Conservation (phyloP, 2,797 vertebrate species). For the Xerus rutilus region DNA sequence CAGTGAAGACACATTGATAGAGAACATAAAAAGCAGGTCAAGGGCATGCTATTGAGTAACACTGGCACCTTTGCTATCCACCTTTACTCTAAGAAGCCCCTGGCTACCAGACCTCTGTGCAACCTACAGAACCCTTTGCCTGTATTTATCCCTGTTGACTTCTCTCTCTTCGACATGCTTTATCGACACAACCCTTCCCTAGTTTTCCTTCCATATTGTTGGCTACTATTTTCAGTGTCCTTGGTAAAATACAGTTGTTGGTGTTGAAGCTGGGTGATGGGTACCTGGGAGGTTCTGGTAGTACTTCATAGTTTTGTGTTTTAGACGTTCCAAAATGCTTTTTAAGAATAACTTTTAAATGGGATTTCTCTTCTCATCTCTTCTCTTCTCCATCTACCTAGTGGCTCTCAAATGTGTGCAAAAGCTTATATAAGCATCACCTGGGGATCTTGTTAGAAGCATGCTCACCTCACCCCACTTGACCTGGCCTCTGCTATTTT, state of each 20-base stretch:
- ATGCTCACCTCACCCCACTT: background rate
- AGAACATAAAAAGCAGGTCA: background rate
- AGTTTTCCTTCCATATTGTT: background rate
- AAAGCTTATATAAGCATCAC: background rate
- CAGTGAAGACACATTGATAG: background rate
- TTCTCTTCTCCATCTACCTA: background rate
- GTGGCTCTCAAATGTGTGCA: background rate
- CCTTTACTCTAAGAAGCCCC: background rate
- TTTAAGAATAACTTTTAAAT: conserved; percentile 41
- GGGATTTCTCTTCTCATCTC: background rate
- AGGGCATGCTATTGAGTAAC: background rate
- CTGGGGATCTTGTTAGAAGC: background rate
- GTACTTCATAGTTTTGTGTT: background rate
- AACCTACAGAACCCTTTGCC: background rate
- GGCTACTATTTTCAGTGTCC: conserved; percentile 30
- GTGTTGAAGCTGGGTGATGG: background rate
- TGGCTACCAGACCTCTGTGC: background rate
- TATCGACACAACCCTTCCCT: background rate
- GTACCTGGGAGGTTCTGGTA: background rate
- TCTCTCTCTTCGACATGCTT: background rate
- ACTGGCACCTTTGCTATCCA: fast-evolving
- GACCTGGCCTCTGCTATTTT: background rate
- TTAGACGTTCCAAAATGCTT: conserved; percentile 36
- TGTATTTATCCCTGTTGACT: background rate
- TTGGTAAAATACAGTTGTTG: conserved; percentile 38